A percentile compares a stretch with the other conserved stretches of the same genome.
Conservation (phyloP, 2,113 vertebrate genomes). For the Bothrops jararaca region DNA sequence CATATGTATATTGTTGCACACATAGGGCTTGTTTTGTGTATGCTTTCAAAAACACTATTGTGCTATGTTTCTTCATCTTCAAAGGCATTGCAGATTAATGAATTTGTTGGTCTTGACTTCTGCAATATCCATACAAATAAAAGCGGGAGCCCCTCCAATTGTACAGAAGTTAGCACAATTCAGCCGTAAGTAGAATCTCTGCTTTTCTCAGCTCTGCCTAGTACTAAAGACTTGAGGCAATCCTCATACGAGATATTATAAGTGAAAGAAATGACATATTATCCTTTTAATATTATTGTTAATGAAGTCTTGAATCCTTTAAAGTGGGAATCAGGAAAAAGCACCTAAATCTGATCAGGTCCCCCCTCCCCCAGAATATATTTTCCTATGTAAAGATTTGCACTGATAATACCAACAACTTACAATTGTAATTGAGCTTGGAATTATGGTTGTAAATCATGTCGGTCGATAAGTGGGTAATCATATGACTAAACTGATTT, state of each 20-base stretch:
- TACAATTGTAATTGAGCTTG: neutral
- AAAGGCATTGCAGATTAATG: constrained; percentile 83
- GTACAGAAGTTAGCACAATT: neutral
- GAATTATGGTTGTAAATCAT: neutral
- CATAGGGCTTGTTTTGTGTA: neutral
- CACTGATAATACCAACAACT: neutral
- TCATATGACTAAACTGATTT: neutral
- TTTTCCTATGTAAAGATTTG: neutral
- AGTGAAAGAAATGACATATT: neutral
- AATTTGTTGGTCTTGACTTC: constrained; percentile 75
- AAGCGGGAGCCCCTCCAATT: neutral
- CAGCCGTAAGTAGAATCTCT: constrained; percentile 51
- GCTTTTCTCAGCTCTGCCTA: neutral
- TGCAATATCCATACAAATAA: constrained; percentile 37
- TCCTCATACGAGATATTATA: neutral
- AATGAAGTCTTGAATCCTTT: neutral
- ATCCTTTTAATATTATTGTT: neutral
- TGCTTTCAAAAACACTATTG: neutral
- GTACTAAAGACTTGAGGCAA: neutral
- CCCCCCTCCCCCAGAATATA: neutral
- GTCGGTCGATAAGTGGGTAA: neutral
- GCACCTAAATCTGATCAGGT: neutral
- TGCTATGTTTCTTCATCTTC: constrained; percentile 20
- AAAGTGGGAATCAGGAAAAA: neutral
- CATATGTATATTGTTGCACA: neutral